Conservation (phyloP, 1,140 invertebrate genomes). For the Pseudomyrmex sp. region DNA sequence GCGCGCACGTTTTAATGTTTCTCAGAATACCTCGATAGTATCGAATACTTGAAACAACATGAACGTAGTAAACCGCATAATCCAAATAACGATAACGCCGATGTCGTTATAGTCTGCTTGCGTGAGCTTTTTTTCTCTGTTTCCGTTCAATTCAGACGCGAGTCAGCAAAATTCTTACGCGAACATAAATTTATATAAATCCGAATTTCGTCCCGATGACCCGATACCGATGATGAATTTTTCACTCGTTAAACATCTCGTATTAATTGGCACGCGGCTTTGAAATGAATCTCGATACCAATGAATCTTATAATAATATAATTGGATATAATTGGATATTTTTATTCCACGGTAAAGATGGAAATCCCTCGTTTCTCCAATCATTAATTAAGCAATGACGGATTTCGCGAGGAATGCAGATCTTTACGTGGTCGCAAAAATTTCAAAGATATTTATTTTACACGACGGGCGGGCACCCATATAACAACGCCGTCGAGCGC, state of each 20-base stretch:
- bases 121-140: neutral
- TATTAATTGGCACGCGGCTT: neutral
- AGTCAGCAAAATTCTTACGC: neutral
- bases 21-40: conserved; percentile 9
- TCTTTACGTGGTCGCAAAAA: too few species aligned
- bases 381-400: too few species aligned
- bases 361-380: too few species aligned
- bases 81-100: neutral
- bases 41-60: conserved; percentile 9
- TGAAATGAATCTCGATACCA: too few species aligned
- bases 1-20: conserved; percentile 22
- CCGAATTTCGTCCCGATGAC: neutral
- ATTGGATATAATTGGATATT: too few species aligned
- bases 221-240: too few species aligned
- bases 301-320: too few species aligned
- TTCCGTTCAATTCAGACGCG: neutral
- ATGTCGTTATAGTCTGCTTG: neutral
- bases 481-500: too few species aligned
- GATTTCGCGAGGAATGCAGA: too few species aligned
- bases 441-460: too few species aligned
- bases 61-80: conserved; percentile 23
- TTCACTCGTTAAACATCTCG: neutral
- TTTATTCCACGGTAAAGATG: too few species aligned
- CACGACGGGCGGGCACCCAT: too few species aligned
- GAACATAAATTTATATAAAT: conserved; percentile 12